Percentiles rank a stretch among this genome's conserved stretches.
These are phyloP conservation scores for Acanthisitta chloris DNA, from an alignment of 2,113 vertebrate species.

Conservation along the genomic window DNA sequence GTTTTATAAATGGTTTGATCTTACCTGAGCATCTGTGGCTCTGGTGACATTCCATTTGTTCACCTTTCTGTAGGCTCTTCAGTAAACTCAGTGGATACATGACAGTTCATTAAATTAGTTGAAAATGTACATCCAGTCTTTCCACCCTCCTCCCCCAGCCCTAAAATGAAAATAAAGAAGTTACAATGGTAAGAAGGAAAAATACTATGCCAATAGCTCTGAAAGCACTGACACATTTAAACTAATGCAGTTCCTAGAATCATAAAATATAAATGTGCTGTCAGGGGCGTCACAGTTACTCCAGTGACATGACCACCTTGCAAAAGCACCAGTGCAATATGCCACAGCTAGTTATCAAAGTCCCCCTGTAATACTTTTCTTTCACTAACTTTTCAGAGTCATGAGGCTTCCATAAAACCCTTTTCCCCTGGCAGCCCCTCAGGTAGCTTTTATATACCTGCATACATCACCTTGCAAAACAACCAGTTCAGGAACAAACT, in stretches of 20 bases:
- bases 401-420: neutral
- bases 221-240: conserved; percentile 15
- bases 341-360: neutral
- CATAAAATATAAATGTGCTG: neutral
- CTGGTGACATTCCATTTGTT: conserved; percentile 28
- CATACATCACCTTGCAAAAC: neutral
- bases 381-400: conserved; percentile 5
- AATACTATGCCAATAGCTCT: conserved; percentile 21
- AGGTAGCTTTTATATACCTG: neutral
- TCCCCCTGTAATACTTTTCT: neutral
- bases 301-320: neutral
- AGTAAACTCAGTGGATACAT: neutral
- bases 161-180: conserved; percentile 41
- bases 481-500: neutral
- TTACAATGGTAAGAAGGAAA: neutral
- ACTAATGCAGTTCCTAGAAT: neutral
- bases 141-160: neutral
- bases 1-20: conserved; percentile 10
- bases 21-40: conserved; percentile 30
- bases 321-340: neutral
- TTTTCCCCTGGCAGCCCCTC: neutral
- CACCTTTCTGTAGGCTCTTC: conserved; percentile 7
- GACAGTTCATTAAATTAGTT: conserved; percentile 57
- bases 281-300: neutral
- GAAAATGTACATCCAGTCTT: conserved; percentile 12